These are phyloP conservation scores for Tychaedon coryphoeus DNA, from an alignment of 2,113 vertebrate species.

Conservation along the genomic window DNA sequence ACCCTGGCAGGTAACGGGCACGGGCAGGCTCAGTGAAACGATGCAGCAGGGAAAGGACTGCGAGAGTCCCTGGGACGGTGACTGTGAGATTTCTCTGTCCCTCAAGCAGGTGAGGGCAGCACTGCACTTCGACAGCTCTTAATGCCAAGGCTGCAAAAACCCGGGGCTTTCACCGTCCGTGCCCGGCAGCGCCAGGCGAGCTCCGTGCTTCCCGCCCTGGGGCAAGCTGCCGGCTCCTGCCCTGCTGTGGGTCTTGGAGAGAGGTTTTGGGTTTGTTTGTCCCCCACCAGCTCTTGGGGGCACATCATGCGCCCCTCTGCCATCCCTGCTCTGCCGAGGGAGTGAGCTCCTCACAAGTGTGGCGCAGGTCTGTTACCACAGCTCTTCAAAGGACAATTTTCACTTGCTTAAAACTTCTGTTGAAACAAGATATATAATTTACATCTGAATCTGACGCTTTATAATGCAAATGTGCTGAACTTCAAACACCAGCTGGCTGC, in stretches of 20 bases:
- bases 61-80: background rate
- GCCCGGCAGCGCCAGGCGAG: background rate
- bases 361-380: background rate
- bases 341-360: background rate
- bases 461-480: background rate
- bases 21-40: background rate
- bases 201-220: rapidly evolving
- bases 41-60: background rate
- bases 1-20: background rate
- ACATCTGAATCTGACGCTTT: background rate
- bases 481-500: background rate
- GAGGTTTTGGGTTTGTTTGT: background rate
- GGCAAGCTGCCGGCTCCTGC: background rate
- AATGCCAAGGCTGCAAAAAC: background rate
- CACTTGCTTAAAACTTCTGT: background rate
- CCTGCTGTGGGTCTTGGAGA: background rate
- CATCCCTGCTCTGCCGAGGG: background rate
- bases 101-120: background rate
- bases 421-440: background rate
- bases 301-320: no score
- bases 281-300: no score
- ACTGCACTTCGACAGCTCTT: rapidly evolving
- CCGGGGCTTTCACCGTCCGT: no score
- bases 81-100: background rate
- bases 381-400: background rate